A percentile compares a stretch with the other conserved stretches of the same genome.
These are phyloP conservation scores for Sebastes steindachneri DNA, from an alignment of 2,797 vertebrate species.

Conservation along the genomic window DNA sequence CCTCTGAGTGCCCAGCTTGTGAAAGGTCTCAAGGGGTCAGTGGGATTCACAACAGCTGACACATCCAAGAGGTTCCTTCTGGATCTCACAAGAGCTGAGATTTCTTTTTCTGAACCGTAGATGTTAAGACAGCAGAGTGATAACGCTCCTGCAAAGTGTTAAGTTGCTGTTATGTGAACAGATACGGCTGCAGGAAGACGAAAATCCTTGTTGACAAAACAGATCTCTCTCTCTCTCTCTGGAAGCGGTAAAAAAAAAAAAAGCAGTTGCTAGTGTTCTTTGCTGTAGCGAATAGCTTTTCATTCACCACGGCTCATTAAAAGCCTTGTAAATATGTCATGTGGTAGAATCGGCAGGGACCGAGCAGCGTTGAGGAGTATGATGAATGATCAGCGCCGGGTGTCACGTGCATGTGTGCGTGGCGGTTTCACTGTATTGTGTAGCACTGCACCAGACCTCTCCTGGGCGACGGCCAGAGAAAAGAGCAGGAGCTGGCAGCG, in stretches of 20 bases:
- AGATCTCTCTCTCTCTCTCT: background rate
- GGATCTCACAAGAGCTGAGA: constrained; percentile 4
- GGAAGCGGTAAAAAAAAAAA: constrained; percentile 8
- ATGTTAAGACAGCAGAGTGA: background rate
- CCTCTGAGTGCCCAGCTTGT: constrained; percentile 71
- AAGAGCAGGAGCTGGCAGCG: constrained; percentile 26
- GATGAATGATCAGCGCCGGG: constrained; percentile 2
- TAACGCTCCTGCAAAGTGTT: background rate
- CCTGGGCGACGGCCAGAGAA: constrained; percentile 52
- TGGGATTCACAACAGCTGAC: constrained; percentile 61
- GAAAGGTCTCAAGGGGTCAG: constrained; percentile 71
- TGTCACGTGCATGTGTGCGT: constrained; percentile 2
- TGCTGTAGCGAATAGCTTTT: constrained; percentile 26
- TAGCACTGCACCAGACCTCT: constrained; percentile 59
- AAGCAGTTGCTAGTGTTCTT: constrained; percentile 22
- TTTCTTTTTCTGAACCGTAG: background rate
- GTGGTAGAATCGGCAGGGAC: constrained; percentile 31
- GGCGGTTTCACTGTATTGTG: constrained; percentile 17
- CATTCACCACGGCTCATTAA: constrained; percentile 54
- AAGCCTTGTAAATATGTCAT: constrained; percentile 59
- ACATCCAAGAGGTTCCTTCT: constrained; percentile 31
- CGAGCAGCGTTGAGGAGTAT: constrained; percentile 10
- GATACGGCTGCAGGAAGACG: constrained; percentile 32
- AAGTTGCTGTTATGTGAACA: constrained; percentile 18
- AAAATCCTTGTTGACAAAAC: constrained; percentile 50